Evolutionary conservation across 1,140 invertebrate species (phyloP), one percentile per base, ranked within the genome.

Genomic region (Phortica variegata): DNA sequence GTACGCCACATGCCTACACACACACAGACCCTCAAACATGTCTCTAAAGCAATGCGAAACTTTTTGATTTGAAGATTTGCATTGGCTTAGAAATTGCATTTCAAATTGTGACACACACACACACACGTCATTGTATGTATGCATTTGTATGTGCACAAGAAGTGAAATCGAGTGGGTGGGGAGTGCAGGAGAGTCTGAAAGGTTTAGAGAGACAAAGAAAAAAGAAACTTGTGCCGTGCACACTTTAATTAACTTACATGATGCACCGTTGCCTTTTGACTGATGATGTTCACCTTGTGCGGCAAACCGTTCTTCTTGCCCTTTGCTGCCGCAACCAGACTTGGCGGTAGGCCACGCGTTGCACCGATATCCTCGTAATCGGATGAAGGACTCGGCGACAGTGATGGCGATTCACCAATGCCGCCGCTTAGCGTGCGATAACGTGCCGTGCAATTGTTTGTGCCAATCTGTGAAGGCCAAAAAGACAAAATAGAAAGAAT

Each of bases 221-320:
- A 26, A 26, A 26, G 10, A 26, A 26, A 26, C 5, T 5, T 5
- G 10, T 10, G 10, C 23, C 5, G 23, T 26, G 5, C 10, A 10
- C 5, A 26, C 23, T 26, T 65, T 71, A 71, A 71, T 75, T 60
- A 61, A 74, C 74, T 76, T 75, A 76, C 74, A 60, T 76, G 74
- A 73, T 76, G 74, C 54, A 76, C 73, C 43, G 72, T 76, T 43
- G 72, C 74, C 53, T 76, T 76, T 52, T 76, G 74, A 48, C 74
- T 75, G 56, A 76, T 76, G 26, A 70, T 75, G 39, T 74, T 75
- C 56, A 66, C 71, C 69, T 76, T 76, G 43, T 74, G 73, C 18
- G 70, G 62, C 37, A 69, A 29, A 12, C 73, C 73, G 47, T 76
- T 76, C 65, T 75, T 76, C 65, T 76, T 76, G 49, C 52, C 61